Evolutionary conservation across 2,888 invertebrate species (phyloP).

Genomic region (Macrophya alboannulata): DNA sequence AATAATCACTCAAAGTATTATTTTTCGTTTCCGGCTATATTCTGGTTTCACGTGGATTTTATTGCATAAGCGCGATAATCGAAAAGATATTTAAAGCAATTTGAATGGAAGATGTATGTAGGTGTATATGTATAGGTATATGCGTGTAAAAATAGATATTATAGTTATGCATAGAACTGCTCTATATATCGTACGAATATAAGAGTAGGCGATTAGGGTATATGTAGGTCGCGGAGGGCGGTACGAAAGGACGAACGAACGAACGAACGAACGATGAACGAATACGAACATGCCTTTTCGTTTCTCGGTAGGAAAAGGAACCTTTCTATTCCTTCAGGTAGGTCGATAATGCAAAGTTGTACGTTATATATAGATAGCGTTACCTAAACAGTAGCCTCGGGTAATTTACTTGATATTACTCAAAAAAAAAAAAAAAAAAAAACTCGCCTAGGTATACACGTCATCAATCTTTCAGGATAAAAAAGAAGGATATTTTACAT

Average conservation of each 20-base stretch:
- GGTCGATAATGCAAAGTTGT: constrained; percentile 56
- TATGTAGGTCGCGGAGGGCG: constrained; percentile 55
- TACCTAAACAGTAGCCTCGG: constrained; percentile 32
- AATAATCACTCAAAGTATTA: no score
- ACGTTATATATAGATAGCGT: not conserved
- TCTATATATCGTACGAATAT: constrained; percentile 9
- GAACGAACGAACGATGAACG: no score
- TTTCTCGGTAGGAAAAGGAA: constrained; percentile 14
- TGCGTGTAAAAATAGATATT: not conserved
- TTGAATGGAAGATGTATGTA: not conserved
- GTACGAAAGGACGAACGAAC: constrained; percentile 54
- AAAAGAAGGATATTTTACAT: not conserved
- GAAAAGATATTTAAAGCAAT: not conserved
- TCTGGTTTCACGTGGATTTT: no score
- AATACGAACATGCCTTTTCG: constrained; percentile 54
- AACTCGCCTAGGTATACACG: not conserved
- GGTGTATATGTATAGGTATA: not conserved
- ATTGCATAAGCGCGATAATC: no score
- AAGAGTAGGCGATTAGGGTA: constrained; percentile 26
- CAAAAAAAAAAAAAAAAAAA: not conserved
- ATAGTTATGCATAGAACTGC: not conserved
- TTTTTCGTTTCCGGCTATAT: no score
- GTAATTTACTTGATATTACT: constrained; percentile 15
- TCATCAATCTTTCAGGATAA: not conserved
- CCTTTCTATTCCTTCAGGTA: constrained; percentile 39